A percentile compares a stretch with the other conserved stretches of the same genome.
Evolutionary conservation across 2,888 invertebrate species (phyloP).

Genomic region (Drosophila neutralis): DNA sequence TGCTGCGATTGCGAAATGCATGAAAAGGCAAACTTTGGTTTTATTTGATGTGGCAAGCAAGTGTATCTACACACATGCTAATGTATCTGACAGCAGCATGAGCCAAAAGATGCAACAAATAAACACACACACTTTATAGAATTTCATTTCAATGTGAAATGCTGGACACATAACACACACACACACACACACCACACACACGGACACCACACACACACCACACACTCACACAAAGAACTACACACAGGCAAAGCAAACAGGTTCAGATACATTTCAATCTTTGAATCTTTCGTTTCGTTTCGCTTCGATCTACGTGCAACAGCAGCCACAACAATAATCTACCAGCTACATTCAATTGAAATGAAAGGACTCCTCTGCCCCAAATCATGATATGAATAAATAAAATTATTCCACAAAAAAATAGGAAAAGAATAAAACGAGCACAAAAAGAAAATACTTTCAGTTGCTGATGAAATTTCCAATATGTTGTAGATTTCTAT

Average conservation of each 20-base stretch:
- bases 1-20: constrained; percentile 7
- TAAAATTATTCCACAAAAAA: constrained; percentile 45
- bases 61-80: constrained; percentile 56
- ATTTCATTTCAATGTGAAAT: constrained; percentile 63
- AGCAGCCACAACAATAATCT: constrained; percentile 40
- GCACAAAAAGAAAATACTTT: constrained; percentile 17
- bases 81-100: constrained; percentile 55
- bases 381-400: constrained; percentile 73
- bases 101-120: constrained; percentile 29
- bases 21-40: constrained; percentile 22
- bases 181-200: constrained; percentile 15
- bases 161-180: constrained; percentile 28
- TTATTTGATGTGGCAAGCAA: constrained; percentile 43
- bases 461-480: constrained; percentile 47
- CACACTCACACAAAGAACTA: background rate
- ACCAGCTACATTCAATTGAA: constrained; percentile 74
- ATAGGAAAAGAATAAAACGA: background rate
- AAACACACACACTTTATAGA: constrained; percentile 32
- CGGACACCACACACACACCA: background rate
- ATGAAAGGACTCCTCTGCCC: constrained; percentile 62
- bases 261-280: constrained; percentile 74
- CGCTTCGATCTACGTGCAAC: constrained; percentile 58
- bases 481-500: constrained; percentile 4
- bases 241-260: constrained; percentile 36
- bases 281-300: constrained; percentile 63